Evolutionary conservation across 2,888 invertebrate species (phyloP), one percentile per base, ranked within the genome.

Genomic region (Pherbina coryleti): DNA sequence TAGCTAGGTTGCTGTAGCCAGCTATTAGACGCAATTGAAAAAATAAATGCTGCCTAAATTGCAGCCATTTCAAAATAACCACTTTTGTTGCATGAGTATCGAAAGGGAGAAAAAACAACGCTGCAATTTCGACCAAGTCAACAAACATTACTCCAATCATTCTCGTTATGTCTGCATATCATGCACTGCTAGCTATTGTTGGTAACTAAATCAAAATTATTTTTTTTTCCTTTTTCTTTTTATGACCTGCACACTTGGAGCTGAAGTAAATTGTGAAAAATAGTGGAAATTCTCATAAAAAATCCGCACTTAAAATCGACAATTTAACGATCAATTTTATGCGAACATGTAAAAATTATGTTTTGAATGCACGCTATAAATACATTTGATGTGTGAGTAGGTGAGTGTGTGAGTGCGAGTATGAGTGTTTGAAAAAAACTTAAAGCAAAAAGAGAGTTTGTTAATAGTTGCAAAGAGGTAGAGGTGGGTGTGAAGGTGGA

Each of bases 21-120:
- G 60, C 60, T 60, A 60, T 60, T 60, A 60, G 28, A 22, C 17
- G 60, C 60, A 60, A 60, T 60, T 60, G 60, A 60, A 60, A 60
- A 60, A 60, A 28, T 60, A 25, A 60, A 60, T 28, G 60, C 28
- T 60, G 25, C 28, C 25, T 28, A 60, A 60, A 60, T 60, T 60
- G 28, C 60, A 60, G 60, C 14, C 28, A 60, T 60, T 60, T 60
- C 17, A 60, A 28, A 60, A 60, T 60, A 60, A 60, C 60, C 14
- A 60, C 28, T 28, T 60, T 60, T 60, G 14, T 19, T 28, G 25
- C 60, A 14, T 60, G 28, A 11, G 44, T 44, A 44, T 44, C 11
- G 44, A 44, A 44, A 7, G 44, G 44, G 44, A 44, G 1, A 44
- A 44, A 44, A 44, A 11, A 8, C 11, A 44, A 44, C 14, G 44